A percentile compares a stretch with the other conserved stretches of the same genome.
phyloP scores from a whole-genome alignment of 2,797 vertebrate species.

The Perodicticus potto region DNA sequence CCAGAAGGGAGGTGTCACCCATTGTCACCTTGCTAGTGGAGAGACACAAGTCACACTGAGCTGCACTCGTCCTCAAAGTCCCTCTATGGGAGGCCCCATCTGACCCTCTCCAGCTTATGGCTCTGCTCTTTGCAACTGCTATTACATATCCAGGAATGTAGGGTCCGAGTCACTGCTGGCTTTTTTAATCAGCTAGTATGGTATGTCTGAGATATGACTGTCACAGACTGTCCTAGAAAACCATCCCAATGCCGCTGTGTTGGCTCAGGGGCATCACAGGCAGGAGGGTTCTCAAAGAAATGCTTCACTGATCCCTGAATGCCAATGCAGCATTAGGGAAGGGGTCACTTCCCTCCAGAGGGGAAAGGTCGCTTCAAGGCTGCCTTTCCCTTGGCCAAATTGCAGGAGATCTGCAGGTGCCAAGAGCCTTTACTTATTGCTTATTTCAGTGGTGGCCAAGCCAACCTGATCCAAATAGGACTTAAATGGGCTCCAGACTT shows the following conservation, averaged over 20 bases:
- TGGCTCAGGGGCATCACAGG: not conserved
- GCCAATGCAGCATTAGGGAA: not conserved
- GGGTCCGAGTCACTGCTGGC: not conserved
- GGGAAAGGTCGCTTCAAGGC: not conserved
- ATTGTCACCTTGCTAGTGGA: accelerated
- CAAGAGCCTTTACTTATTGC: constrained; percentile 72
- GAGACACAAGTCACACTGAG: not conserved
- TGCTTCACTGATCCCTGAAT: accelerated
- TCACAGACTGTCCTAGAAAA: not conserved
- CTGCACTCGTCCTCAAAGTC: not conserved
- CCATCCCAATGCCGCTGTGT: accelerated
- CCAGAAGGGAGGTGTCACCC: not conserved
- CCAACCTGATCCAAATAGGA: not conserved
- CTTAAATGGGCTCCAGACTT: not conserved
- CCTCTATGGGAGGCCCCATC: not conserved
- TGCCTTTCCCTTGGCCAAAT: not conserved
- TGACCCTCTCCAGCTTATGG: not conserved
- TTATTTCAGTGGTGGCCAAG: constrained; percentile 56
- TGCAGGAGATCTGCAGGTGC: not conserved
- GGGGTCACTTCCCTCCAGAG: not conserved
- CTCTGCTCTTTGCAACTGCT: not conserved
- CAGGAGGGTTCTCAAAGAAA: not conserved
- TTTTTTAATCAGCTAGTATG: not conserved
- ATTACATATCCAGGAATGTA: accelerated
- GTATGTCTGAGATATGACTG: not conserved